Percentiles rank a stretch among this genome's conserved stretches.
Evolutionary conservation across 2,888 invertebrate genomes (phyloP).

Genomic region (Epirrhoe tristata): DNA sequence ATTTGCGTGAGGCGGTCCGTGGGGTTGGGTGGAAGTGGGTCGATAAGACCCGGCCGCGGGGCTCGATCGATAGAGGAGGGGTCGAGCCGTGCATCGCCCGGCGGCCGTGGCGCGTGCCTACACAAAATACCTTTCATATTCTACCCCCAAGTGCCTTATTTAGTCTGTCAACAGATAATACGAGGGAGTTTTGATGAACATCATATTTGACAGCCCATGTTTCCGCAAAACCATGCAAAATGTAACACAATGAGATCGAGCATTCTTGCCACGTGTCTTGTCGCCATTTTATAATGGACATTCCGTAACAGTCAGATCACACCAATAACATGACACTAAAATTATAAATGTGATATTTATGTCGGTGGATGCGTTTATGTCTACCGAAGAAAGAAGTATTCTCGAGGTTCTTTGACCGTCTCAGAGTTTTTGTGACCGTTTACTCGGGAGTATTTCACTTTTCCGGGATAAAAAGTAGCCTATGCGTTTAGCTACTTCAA

Average conservation of each 20-base stretch:
- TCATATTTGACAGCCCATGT: slow-evolving; percentile 35
- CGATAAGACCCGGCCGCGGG: slow-evolving; percentile 74
- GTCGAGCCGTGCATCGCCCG: slow-evolving; percentile 49
- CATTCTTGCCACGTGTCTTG: slow-evolving; percentile 12
- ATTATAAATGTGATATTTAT: no score
- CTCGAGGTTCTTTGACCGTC: no score
- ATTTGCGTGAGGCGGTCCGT: slow-evolving; percentile 56
- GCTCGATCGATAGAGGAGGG: slow-evolving; percentile 76
- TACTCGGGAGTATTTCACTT: no score
- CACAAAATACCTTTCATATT: slow-evolving; percentile 62
- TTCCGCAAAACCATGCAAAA: slow-evolving; percentile 20
- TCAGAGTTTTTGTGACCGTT: no score
- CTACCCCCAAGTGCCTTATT: slow-evolving; percentile 51
- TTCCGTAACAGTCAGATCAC: neutral
- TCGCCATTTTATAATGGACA: slow-evolving; percentile 5
- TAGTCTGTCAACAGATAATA: slow-evolving; percentile 51
- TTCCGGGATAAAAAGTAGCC: no score
- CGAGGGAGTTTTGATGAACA: slow-evolving; percentile 38
- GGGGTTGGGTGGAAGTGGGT: slow-evolving; percentile 71
- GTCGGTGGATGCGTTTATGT: no score
- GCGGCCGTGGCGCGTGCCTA: slow-evolving; percentile 63
- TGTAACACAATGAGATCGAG: slow-evolving; percentile 18
- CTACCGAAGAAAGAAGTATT: no score
- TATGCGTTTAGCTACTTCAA: no score
- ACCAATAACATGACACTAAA: neutral